Evolutionary conservation across 1,140 invertebrate species (phyloP).

Genomic region (Drosophila kepulauana): DNA sequence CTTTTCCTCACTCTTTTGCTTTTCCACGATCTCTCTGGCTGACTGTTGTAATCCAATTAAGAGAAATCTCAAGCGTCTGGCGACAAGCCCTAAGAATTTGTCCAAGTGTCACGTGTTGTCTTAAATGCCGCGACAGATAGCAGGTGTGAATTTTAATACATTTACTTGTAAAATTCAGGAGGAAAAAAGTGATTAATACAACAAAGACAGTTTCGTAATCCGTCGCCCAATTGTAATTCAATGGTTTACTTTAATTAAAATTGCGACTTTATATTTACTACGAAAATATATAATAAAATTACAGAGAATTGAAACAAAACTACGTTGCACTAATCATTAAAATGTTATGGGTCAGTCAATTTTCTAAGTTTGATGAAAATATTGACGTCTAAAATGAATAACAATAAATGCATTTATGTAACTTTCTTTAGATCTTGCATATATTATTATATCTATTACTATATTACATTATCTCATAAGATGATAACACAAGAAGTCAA

Average conservation of each 20-base stretch:
- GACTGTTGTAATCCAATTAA: constrained; percentile 73
- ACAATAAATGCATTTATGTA: too few species aligned
- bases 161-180: constrained; percentile 9
- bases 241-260: background rate
- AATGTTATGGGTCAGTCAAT: too few species aligned
- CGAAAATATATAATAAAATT: too few species aligned
- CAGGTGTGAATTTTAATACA: constrained; percentile 49
- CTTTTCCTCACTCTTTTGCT: constrained; percentile 2
- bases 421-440: too few species aligned
- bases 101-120: constrained; percentile 61
- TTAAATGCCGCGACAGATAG: constrained; percentile 50
- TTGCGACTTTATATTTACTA: background rate
- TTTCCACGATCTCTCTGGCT: background rate
- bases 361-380: too few species aligned
- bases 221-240: background rate
- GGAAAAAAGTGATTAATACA: constrained; percentile 11
- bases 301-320: too few species aligned
- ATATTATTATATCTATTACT: too few species aligned
- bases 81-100: constrained; percentile 50
- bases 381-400: too few species aligned
- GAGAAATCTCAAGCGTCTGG: constrained; percentile 65
- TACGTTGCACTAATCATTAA: too few species aligned
- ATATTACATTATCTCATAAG: too few species aligned
- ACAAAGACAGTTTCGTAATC: constrained; percentile 14
- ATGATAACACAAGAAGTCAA: too few species aligned